Percentiles rank a stretch among this genome's conserved stretches.
phyloP scores from a whole-genome alignment of 2,113 vertebrate genomes.

The Marmota monax region DNA sequence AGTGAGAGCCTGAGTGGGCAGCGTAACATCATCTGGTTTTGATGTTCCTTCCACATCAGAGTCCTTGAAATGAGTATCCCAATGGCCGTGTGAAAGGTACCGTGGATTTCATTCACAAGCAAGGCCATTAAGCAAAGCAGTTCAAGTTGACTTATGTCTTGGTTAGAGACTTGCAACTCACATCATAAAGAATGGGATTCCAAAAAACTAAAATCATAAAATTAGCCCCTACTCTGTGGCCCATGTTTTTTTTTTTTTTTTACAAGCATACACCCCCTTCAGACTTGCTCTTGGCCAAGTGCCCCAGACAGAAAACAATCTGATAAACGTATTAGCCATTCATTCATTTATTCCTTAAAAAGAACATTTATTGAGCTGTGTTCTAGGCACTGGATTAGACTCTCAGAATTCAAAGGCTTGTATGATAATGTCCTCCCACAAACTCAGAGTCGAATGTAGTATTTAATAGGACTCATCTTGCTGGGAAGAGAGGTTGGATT shows the following conservation, averaged over 20 bases:
- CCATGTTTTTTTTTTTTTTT: neutral
- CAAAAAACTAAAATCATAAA: neutral
- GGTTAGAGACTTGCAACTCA: neutral
- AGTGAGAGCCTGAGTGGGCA: neutral
- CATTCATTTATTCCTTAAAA: neutral
- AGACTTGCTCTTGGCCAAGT: neutral
- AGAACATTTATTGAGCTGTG: neutral
- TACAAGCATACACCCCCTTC: neutral
- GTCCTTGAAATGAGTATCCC: neutral
- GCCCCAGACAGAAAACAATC: conserved; percentile 20
- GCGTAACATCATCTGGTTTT: neutral
- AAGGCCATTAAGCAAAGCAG: neutral
- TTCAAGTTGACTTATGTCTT: neutral
- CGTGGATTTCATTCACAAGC: neutral
- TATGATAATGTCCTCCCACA: neutral
- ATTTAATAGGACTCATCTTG: neutral
- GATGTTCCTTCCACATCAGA: neutral
- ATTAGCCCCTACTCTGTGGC: neutral
- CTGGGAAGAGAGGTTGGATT: neutral
- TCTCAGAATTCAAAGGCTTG: neutral
- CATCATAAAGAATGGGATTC: neutral
- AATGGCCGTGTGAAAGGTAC: neutral
- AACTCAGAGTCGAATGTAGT: neutral
- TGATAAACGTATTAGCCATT: neutral
- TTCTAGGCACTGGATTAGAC: neutral